Conservation (phyloP, 2,888 invertebrate genomes). For the Lordiphosa andalusiaca region DNA sequence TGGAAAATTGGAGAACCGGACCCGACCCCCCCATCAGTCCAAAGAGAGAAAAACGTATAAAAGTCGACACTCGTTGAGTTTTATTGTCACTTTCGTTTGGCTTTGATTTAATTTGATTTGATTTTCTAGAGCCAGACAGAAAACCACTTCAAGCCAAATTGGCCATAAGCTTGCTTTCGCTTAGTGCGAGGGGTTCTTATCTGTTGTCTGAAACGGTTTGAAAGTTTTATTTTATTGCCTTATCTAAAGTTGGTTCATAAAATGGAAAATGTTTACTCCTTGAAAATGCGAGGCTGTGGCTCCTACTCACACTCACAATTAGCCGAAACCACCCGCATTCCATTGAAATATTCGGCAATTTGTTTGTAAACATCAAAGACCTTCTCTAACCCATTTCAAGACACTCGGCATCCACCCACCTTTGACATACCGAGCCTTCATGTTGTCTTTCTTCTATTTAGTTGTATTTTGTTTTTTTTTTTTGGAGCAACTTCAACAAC, state of each 20-base stretch:
- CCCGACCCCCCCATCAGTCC: constrained; percentile 20
- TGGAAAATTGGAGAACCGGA: constrained; percentile 21
- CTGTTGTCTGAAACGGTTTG: constrained; percentile 9
- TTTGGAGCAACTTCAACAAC: constrained; percentile 6
- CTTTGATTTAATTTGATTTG: constrained; percentile 55
- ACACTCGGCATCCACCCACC: constrained; percentile 5
- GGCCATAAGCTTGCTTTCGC: background rate
- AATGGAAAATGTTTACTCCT: background rate
- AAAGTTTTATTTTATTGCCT: constrained; percentile 11
- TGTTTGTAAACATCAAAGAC: constrained; percentile 11
- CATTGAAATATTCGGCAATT: constrained; percentile 57
- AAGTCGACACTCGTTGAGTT: constrained; percentile 61
- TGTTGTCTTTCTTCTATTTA: background rate
- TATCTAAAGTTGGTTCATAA: constrained; percentile 7
- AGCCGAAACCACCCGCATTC: constrained; percentile 57
- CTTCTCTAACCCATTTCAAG: no score
- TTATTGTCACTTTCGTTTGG: constrained; percentile 65
- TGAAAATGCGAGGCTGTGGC: no score
- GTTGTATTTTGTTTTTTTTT: constrained; percentile 11
- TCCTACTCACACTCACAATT: no score
- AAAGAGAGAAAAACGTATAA: constrained; percentile 3
- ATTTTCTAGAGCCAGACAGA: constrained; percentile 14
- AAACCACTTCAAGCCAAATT: constrained; percentile 7
- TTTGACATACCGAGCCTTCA: constrained; percentile 3
- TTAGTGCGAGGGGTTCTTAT: background rate